A percentile compares a stretch with the other conserved stretches of the same genome.
Evolutionary conservation across 1,140 invertebrate species (phyloP).

Genomic region (Chironomus tepperi): DNA sequence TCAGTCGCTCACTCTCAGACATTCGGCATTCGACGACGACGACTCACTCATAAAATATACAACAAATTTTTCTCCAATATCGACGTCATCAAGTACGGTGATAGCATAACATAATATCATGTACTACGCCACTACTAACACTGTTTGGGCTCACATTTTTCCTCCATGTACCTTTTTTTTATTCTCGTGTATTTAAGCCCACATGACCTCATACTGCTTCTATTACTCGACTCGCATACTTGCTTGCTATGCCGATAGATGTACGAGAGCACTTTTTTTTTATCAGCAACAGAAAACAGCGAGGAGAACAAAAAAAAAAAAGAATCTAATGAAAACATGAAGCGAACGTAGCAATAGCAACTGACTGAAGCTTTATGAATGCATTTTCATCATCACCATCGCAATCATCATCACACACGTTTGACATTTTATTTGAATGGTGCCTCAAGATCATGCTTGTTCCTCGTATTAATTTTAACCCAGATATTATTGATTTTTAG

Average conservation of each 20-base stretch:
- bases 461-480: not conserved
- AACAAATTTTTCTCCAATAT: too few relatives aligned
- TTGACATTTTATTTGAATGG: not conserved
- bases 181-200: not conserved
- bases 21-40: not conserved
- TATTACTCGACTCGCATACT: too few relatives aligned
- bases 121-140: not conserved
- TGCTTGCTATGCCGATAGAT: too few relatives aligned
- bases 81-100: slow-evolving; percentile 11
- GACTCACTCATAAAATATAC: not conserved
- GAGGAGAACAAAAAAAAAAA: not conserved
- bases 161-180: not conserved
- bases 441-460: slow-evolving; percentile 7
- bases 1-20: not conserved
- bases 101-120: slow-evolving; percentile 8
- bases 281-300: not conserved
- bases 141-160: not conserved
- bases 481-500: slow-evolving; percentile 22
- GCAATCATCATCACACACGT: not conserved
- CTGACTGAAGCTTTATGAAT: not conserved
- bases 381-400: not conserved
- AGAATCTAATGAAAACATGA: not conserved
- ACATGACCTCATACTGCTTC: not conserved
- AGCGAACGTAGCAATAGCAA: too few relatives aligned
- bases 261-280: not conserved